Evolutionary conservation across 1,140 invertebrate species (phyloP).

Genomic region (Liolophura sinensis): DNA sequence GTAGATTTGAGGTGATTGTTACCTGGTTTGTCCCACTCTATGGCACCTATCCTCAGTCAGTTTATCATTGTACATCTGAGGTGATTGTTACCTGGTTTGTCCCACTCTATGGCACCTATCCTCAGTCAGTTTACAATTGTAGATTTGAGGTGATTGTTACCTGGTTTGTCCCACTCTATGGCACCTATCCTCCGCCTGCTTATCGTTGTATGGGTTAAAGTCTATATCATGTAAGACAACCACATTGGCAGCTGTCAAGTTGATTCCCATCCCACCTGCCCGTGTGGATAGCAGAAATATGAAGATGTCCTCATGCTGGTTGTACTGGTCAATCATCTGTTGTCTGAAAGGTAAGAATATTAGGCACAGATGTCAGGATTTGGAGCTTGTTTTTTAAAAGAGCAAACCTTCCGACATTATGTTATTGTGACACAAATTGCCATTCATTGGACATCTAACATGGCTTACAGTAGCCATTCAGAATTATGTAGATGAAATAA

Average conservation of each 20-base stretch:
- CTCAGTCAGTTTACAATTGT: slow-evolving; percentile 97
- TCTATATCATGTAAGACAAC: slow-evolving; percentile 69
- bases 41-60: slow-evolving; percentile 97
- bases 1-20: slow-evolving; percentile 61
- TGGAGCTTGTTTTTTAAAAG: background rate
- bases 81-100: slow-evolving; percentile 71
- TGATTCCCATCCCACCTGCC: slow-evolving; percentile 68
- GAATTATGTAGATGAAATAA: no score
- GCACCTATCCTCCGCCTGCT: slow-evolving; percentile 96
- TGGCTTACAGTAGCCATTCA: no score
- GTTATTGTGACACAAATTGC: background rate
- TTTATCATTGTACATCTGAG: slow-evolving; percentile 82
- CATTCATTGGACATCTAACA: no score
- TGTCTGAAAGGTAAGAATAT: slow-evolving; percentile 51
- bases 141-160: slow-evolving; percentile 60
- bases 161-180: slow-evolving; percentile 91
- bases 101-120: slow-evolving; percentile 95
- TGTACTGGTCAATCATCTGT: slow-evolving; percentile 64
- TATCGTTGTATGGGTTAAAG: slow-evolving; percentile 96
- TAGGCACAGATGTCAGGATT: background rate
- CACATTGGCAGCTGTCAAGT: slow-evolving; percentile 65
- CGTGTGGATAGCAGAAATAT: slow-evolving; percentile 66
- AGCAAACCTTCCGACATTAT: background rate
- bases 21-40: slow-evolving; percentile 88
- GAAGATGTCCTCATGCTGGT: slow-evolving; percentile 59